Base-by-base conservation (phyloP, 1,140 invertebrate species). In the Homalodisca vitripennis region DNA sequence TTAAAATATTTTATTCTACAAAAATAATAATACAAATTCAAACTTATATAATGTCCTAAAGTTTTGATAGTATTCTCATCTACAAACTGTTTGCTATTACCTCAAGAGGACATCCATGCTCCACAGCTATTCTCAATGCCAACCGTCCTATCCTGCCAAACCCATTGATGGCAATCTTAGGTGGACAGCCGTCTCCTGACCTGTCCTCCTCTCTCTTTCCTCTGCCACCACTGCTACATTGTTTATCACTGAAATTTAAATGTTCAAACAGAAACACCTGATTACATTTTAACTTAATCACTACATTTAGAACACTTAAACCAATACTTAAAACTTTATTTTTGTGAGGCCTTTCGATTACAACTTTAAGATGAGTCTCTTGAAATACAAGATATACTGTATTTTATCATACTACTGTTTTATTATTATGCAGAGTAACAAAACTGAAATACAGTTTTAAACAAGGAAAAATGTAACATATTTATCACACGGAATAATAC, bases 131-230 rank as follows among this genome's bases (percentile, higher is more conserved):
- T 34, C 65, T 24, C 46, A 67, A 17, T 14, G 29, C 65, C 29
- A 51, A n/a, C 14, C 65, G 29, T 24, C 65, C 65, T 0, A 67
- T 67, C 31, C 65, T 67, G 24, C 65, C 65, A 48, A 67, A 67
- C 17, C 65, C 65, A 34, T 67, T 67, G 22, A 67, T 67, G 46
- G 34, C 65, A 1, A 67, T 29, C 3, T 22, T 26, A 3, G 55
- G 55, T 10, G n/a, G n/a, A 27, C 14, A 13, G 26, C 27, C 12
- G 55, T 27, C 17, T n/a, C n/a, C n/a, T n/a, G n/a, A n/a, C n/a
- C n/a, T n/a, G n/a, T n/a, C n/a, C n/a, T n/a, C n/a, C n/a, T 41
- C 34, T 41, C 17, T 41, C 17, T 41, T 41, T 6, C 17, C 34
- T 41, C 34, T 41, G 17, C 34, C 34, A 41, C 34, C 34, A 41